A percentile compares a stretch with the other conserved stretches of the same genome.
Conservation (phyloP, 2,113 vertebrate genomes). For the Hyaena hyaena region DNA sequence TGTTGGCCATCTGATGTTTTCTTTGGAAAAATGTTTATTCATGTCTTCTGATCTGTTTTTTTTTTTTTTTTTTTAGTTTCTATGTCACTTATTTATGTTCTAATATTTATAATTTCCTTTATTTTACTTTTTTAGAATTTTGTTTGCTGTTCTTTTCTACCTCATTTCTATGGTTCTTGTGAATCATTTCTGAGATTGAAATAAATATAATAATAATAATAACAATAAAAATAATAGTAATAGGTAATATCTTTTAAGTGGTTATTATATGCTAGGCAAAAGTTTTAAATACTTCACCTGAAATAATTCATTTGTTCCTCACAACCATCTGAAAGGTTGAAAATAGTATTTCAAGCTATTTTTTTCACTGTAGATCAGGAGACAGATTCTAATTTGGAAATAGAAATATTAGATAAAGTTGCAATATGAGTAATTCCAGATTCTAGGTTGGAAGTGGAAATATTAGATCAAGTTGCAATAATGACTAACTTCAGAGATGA, state of each 20-base stretch:
- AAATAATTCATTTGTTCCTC: background rate
- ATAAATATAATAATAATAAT: background rate
- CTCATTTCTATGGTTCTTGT: background rate
- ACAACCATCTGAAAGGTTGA: background rate
- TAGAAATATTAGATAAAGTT: background rate
- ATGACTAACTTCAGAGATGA: background rate
- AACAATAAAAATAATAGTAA: background rate
- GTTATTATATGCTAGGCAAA: background rate
- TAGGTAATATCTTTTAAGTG: too few relatives aligned
- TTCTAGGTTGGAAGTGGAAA: background rate
- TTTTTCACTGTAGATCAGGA: background rate
- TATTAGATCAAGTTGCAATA: background rate
- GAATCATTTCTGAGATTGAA: background rate
- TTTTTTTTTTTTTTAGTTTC: too few relatives aligned
- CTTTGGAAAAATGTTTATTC: too few relatives aligned
- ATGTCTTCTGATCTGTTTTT: too few relatives aligned
- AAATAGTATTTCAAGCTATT: background rate
- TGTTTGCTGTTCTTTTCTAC: too few relatives aligned
- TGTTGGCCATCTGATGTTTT: too few relatives aligned
- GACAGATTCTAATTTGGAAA: background rate
- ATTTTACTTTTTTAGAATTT: too few relatives aligned
- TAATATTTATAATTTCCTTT: too few relatives aligned
- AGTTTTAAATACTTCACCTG: background rate
- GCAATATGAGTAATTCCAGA: background rate
- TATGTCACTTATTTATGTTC: too few relatives aligned